Evolutionary conservation across 2,888 invertebrate genomes (phyloP), one percentile per base, ranked within the genome.

Genomic region (Lithophane leautieri): DNA sequence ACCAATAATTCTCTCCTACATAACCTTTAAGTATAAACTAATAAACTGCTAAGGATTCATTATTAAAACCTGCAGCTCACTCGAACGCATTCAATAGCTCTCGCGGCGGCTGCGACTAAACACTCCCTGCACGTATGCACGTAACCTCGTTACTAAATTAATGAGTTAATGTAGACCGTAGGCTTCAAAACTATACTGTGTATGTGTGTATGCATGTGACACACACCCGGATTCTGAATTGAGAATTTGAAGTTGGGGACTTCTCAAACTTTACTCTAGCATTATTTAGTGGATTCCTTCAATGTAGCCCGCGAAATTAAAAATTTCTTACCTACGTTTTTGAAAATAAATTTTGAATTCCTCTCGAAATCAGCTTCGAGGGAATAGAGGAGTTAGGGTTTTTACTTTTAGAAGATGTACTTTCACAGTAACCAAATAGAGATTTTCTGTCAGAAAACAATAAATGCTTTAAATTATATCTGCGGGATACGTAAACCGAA

Each of bases 101-200:
- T 47, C 8, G 34, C 42, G n/a, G 58, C 77, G 44, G 68, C 60
- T 81, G 81, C 42, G 8, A 76, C n/a, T 68, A 74, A 81, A 81
- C 34, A 58, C 56, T 77, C 3, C 25, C 34, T 34, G 50, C 82
- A 47, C 77, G 80, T 72, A 56, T 83, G 68, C 83, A 78, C 56
- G 60, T 65, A 44, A 25, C 50, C 72, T 83, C 40, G 74, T 75
- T 52, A 71, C 54, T 70, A 63, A 74, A 65, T 61, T 82, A 82
- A 79, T 75, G 63, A 70, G 68, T 58, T 42, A 79, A 83, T 78
- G 73, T 69, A 69, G 34, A 40, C 68, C 34, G 40, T 25, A 74
- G 79, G 58, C 68, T 78, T 72, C 25, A 40, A 47, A 40, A 22
- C 22, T 52, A 14, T 50, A 19, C 11, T 34, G 34, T 16, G 22